These are phyloP conservation scores for Polydrusus pterygomalis DNA, from an alignment of 2,888 invertebrate genomes.

Conservation along the genomic window DNA sequence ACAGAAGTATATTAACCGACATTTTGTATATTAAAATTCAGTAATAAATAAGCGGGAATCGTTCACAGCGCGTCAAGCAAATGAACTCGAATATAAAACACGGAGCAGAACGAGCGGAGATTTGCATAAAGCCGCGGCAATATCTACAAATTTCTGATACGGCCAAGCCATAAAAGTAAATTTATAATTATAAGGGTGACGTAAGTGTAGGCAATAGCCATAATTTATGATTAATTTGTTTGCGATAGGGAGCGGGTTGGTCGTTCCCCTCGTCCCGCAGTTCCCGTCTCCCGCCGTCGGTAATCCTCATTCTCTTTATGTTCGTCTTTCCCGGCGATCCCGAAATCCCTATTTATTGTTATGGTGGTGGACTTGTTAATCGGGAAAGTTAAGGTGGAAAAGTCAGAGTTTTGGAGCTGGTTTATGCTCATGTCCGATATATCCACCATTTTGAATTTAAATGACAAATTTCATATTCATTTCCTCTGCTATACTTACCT, in stretches of 20 bases:
- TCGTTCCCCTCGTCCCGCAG: conserved; percentile 29
- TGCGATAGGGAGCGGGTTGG: conserved; percentile 59
- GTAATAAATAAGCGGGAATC: conserved; percentile 59
- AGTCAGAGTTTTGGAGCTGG: neutral
- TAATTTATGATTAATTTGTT: conserved; percentile 67
- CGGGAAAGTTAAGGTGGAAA: conserved; percentile 46
- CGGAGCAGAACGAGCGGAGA: conserved; percentile 61
- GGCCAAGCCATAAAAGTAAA: conserved; percentile 65
- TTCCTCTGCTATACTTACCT: too few species aligned
- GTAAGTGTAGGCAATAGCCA: conserved; percentile 64
- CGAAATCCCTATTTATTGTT: conserved; percentile 54
- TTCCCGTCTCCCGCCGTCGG: conserved; percentile 36
- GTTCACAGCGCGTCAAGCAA: conserved; percentile 56
- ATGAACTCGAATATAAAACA: conserved; percentile 58
- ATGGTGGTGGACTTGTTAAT: conserved; percentile 49
- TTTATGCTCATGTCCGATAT: neutral
- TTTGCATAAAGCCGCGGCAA: conserved; percentile 63
- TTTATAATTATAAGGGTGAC: conserved; percentile 67
- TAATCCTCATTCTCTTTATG: conserved; percentile 55
- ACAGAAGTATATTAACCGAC: conserved; percentile 53
- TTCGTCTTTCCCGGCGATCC: conserved; percentile 52
- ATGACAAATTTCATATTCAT: too few species aligned
- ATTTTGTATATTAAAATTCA: conserved; percentile 54
- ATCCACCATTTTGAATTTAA: too few species aligned
- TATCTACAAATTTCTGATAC: conserved; percentile 65